Percentiles rank a stretch among this genome's conserved stretches.
These are phyloP conservation scores for Metaphire vulgaris DNA, from an alignment of 1,140 invertebrate genomes.

Conservation along the genomic window DNA sequence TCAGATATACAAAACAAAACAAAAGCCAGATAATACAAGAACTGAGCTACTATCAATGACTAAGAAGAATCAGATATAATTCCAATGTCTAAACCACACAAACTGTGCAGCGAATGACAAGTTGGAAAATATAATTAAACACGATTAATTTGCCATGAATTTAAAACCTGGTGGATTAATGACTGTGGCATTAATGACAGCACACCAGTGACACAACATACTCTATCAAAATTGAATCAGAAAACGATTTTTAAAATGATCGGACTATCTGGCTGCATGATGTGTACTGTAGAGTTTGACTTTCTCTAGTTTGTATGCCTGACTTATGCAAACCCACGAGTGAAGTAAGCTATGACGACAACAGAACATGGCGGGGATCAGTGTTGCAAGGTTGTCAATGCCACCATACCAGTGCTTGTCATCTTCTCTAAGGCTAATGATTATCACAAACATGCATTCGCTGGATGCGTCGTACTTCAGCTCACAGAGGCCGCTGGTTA, in stretches of 20 bases:
- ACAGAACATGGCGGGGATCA: slow-evolving; percentile 34
- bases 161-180: too few relatives aligned
- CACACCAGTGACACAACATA: too few relatives aligned
- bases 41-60: too few relatives aligned
- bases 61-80: too few relatives aligned
- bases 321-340: background rate
- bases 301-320: background rate
- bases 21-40: too few relatives aligned
- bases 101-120: too few relatives aligned
- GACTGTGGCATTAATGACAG: too few relatives aligned
- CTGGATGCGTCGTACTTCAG: background rate
- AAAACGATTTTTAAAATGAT: background rate
- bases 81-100: too few relatives aligned
- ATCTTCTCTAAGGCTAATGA: background rate
- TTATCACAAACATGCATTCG: background rate
- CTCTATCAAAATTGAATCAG: too few relatives aligned
- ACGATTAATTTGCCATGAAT: too few relatives aligned
- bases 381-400: slow-evolving; percentile 35
- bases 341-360: slow-evolving; percentile 23
- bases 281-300: slow-evolving; percentile 15
- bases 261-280: slow-evolving; percentile 17
- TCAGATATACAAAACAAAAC: too few relatives aligned
- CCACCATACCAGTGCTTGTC: slow-evolving; percentile 20
- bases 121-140: too few relatives aligned
- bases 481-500: background rate